Percentiles rank a stretch among this genome's conserved stretches.
phyloP scores from a whole-genome alignment of 2,888 invertebrate genomes.

The Lymantria monacha region DNA sequence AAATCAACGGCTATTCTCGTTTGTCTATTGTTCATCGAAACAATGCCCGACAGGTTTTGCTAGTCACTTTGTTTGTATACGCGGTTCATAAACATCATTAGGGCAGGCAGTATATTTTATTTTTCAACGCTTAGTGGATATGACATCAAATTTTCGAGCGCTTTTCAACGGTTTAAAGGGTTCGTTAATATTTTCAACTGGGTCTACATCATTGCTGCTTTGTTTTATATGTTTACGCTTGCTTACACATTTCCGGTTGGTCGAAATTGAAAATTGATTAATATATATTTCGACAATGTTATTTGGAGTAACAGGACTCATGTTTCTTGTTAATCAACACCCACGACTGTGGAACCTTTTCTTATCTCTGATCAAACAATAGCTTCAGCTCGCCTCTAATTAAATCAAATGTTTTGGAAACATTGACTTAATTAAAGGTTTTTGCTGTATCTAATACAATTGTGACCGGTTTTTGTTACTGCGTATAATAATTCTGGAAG shows the following conservation, averaged over 20 bases:
- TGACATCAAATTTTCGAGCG: constrained; percentile 12
- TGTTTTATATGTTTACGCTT: constrained; percentile 5
- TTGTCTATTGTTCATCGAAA: constrained; percentile 38
- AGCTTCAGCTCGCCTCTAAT: background rate
- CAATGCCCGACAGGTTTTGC: constrained; percentile 37
- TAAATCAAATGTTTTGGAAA: constrained; percentile 1
- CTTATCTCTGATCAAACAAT: background rate
- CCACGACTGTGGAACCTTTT: background rate
- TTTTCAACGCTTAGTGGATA: constrained; percentile 13
- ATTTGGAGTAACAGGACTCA: background rate
- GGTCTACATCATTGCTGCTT: constrained; percentile 1
- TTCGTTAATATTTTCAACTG: constrained; percentile 1
- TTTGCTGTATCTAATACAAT: background rate
- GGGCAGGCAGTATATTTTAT: constrained; percentile 21
- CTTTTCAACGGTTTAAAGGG: constrained; percentile 1
- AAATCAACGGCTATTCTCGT: constrained; percentile 48
- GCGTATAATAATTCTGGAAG: background rate
- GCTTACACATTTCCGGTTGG: background rate
- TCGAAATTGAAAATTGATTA: background rate
- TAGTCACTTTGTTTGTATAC: constrained; percentile 44
- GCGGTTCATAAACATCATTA: constrained; percentile 37
- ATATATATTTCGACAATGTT: background rate
- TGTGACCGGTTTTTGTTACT: background rate
- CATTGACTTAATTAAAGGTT: background rate
- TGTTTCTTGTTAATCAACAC: background rate